Evolutionary conservation across 2,888 invertebrate species (phyloP).

Genomic region (Trichacis sp.): DNA sequence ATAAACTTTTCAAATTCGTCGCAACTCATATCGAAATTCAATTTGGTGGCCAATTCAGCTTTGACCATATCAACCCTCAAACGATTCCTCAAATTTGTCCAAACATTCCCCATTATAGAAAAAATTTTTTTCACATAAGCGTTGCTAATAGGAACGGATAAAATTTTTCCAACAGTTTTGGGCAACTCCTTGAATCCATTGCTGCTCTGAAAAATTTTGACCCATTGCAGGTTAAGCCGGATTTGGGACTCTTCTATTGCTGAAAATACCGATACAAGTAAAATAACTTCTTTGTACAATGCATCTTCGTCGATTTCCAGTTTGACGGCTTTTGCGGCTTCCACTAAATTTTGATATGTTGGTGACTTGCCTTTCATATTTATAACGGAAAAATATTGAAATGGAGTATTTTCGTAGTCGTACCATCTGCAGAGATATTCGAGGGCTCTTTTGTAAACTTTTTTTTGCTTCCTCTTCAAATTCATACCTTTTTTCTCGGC

Average conservation of each 20-base stretch:
- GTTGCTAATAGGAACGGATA: constrained; percentile 13
- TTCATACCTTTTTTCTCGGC: neutral
- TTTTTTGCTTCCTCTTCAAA: constrained; percentile 7
- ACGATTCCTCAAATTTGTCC: constrained; percentile 16
- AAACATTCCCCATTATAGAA: constrained; percentile 14
- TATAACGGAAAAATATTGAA: too few relatives aligned
- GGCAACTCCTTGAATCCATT: neutral
- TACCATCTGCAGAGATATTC: constrained; percentile 14
- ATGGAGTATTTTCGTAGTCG: neutral
- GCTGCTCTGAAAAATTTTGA: neutral
- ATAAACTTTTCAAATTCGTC: constrained; percentile 13
- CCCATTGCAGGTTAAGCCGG: constrained; percentile 4
- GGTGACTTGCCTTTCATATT: neutral
- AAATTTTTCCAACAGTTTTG: constrained; percentile 10
- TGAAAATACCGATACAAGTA: neutral
- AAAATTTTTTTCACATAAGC: constrained; percentile 19
- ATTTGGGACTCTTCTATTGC: neutral
- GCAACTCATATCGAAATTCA: constrained; percentile 17
- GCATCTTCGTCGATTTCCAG: neutral
- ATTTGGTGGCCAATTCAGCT: constrained; percentile 12
- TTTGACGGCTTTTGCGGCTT: neutral
- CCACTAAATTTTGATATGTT: constrained; percentile 1
- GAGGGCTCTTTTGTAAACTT: constrained; percentile 5
- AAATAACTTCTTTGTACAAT: constrained; percentile 14
- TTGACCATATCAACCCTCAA: constrained; percentile 11